A percentile compares a stretch with the other conserved stretches of the same genome.
Evolutionary conservation across 2,888 invertebrate genomes (phyloP).

Genomic region (Pyrochroa serraticornis): DNA sequence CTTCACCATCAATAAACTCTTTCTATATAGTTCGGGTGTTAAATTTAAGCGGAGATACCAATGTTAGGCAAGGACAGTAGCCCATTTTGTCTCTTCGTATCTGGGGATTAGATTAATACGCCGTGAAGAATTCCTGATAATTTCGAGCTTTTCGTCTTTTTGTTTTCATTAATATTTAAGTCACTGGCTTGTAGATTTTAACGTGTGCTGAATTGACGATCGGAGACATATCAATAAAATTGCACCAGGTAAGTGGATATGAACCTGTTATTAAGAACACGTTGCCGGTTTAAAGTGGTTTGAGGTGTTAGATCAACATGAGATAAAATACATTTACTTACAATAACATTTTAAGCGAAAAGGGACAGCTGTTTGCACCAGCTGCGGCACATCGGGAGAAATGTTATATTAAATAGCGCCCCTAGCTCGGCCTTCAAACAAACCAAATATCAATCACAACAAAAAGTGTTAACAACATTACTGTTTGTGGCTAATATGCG

Average conservation of each 20-base stretch:
- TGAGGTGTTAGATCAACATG: constrained; percentile 45
- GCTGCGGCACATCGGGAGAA: constrained; percentile 35
- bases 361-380: constrained; percentile 46
- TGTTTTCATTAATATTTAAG: not conserved
- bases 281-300: constrained; percentile 33
- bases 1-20: constrained; percentile 1
- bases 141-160: constrained; percentile 1
- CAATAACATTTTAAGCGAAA: constrained; percentile 45
- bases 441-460: too few relatives aligned
- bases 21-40: constrained; percentile 3
- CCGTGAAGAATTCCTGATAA: constrained; percentile 1
- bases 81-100: constrained; percentile 31
- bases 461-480: too few relatives aligned
- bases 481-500: too few relatives aligned
- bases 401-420: not conserved
- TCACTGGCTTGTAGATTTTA: not conserved
- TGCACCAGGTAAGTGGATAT: not conserved
- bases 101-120: constrained; percentile 4
- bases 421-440: too few relatives aligned
- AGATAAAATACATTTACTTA: constrained; percentile 47
- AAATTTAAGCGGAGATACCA: constrained; percentile 19
- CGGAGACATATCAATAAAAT: constrained; percentile 11
- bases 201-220: not conserved
- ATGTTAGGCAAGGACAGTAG: constrained; percentile 37
- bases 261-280: constrained; percentile 19